Evolutionary conservation across 1,140 invertebrate species (phyloP).

Genomic region (Eciton burchellii): DNA sequence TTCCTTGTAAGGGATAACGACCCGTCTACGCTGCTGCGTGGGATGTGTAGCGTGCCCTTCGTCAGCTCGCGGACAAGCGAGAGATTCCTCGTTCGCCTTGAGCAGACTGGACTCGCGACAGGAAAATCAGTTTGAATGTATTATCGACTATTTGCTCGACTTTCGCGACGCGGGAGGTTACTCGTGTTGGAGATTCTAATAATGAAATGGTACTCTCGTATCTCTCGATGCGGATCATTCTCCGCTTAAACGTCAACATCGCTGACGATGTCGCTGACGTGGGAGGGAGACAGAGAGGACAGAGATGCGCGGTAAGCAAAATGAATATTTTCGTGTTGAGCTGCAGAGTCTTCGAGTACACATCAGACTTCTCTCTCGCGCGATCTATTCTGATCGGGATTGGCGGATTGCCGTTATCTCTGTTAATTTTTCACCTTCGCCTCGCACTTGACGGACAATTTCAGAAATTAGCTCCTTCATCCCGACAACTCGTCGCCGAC

Average conservation of each 20-base stretch:
- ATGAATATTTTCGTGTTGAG: too few relatives aligned
- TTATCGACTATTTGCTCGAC: not conserved
- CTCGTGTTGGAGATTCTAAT: too few relatives aligned
- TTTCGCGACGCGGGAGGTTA: not conserved
- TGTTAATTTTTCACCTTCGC: slow-evolving; percentile 33
- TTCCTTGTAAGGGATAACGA: not conserved
- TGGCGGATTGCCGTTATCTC: slow-evolving; percentile 20
- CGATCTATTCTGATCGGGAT: slow-evolving; percentile 8
- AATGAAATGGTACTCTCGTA: too few relatives aligned
- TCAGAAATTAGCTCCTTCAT: slow-evolving; percentile 47
- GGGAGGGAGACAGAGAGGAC: too few relatives aligned
- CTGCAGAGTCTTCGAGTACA: too few relatives aligned
- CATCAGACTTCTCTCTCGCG: not conserved
- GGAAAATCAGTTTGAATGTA: slow-evolving; percentile 1
- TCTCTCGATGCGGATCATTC: too few relatives aligned
- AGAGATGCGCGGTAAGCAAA: too few relatives aligned
- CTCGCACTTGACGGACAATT: slow-evolving; percentile 33
- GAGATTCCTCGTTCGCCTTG: not conserved
- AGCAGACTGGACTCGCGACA: slow-evolving; percentile 3
- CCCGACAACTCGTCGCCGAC: not conserved
- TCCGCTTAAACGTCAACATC: too few relatives aligned
- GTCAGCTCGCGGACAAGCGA: not conserved
- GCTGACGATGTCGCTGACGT: too few relatives aligned
- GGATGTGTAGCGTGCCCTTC: slow-evolving; percentile 3
- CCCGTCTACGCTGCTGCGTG: slow-evolving; percentile 10